Percentiles rank a stretch among this genome's conserved stretches.
These are phyloP conservation scores for Rhipidura dahli DNA, from an alignment of 2,113 vertebrate genomes.

Conservation along the genomic window DNA sequence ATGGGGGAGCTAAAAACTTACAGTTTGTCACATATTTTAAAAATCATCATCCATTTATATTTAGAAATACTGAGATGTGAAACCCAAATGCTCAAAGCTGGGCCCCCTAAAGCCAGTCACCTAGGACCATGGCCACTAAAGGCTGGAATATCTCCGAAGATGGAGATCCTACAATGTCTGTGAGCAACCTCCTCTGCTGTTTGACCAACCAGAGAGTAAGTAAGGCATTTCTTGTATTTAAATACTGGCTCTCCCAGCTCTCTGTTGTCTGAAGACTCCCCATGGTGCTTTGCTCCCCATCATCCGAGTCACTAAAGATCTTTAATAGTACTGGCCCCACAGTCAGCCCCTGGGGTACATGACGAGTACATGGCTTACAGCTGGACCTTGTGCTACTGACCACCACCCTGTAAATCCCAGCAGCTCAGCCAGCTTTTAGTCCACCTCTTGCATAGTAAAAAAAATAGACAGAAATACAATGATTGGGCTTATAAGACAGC, in stretches of 20 bases:
- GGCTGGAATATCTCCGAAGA: background rate
- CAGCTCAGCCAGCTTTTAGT: background rate
- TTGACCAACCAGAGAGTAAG: background rate
- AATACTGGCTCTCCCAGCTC: background rate
- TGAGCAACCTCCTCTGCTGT: background rate
- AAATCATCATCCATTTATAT: background rate
- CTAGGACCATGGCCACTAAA: background rate
- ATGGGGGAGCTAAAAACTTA: background rate
- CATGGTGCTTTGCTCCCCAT: background rate
- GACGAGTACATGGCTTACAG: background rate
- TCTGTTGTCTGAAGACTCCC: background rate
- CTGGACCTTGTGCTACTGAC: background rate
- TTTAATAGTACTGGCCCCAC: background rate
- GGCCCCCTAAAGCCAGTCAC: rapidly evolving
- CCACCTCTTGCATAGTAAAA: background rate
- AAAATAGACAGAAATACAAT: background rate
- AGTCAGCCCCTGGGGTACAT: background rate
- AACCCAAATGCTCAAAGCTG: background rate
- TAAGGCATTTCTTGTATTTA: background rate
- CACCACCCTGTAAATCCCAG: background rate
- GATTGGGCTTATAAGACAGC: background rate
- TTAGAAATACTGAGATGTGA: background rate
- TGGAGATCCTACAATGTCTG: no score
- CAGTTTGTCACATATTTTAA: background rate
- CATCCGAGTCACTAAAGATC: background rate